Conservation (phyloP, 2,888 invertebrate species). For the Eupithecia insigniata region DNA sequence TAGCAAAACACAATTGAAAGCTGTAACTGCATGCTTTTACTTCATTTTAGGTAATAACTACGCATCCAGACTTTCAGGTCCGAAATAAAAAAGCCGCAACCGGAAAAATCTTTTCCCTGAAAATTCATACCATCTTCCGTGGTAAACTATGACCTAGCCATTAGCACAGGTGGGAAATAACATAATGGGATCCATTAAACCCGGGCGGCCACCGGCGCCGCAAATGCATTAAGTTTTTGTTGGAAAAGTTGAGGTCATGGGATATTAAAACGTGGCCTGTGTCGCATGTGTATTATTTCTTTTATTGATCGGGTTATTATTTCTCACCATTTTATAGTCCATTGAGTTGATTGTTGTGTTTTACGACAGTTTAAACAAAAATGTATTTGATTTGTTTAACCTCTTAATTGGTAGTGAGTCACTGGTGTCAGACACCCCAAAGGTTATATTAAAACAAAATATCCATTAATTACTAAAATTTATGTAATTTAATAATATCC, state of each 20-base stretch:
- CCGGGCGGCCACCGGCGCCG: conserved; percentile 51
- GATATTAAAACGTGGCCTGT: conserved; percentile 9
- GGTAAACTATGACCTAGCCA: conserved; percentile 77
- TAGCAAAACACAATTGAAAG: background rate
- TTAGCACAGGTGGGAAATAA: conserved; percentile 78
- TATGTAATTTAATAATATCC: no score
- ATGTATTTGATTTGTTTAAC: no score
- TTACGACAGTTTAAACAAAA: background rate
- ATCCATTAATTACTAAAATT: no score
- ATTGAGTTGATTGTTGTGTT: background rate
- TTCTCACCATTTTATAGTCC: background rate
- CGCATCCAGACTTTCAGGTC: background rate
- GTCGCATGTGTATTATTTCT: conserved; percentile 1
- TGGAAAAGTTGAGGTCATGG: conserved; percentile 50
- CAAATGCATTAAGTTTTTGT: conserved; percentile 61
- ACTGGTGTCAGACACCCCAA: no score
- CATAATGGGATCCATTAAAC: conserved; percentile 81
- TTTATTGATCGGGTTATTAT: conserved; percentile 2
- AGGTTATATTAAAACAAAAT: no score
- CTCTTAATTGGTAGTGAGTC: no score
- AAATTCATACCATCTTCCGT: conserved; percentile 26
- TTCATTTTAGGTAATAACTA: background rate
- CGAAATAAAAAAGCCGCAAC: background rate
- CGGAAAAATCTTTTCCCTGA: conserved; percentile 12
- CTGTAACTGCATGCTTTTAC: background rate